Evolutionary conservation across 1,140 invertebrate species (phyloP).

Genomic region (Adelges cooleyi): DNA sequence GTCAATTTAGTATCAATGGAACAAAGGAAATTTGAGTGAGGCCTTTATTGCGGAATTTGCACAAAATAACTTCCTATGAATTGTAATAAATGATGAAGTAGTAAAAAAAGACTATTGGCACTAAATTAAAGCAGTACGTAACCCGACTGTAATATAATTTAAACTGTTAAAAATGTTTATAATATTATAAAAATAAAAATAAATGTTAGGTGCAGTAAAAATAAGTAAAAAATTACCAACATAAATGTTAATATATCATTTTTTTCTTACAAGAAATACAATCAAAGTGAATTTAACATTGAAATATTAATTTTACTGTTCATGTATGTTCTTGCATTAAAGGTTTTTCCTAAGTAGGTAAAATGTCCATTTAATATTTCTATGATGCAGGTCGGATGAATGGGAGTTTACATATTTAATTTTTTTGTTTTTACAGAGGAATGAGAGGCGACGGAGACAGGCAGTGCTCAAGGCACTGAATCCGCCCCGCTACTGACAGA

Average conservation of each 20-base stretch:
- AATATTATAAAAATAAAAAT: background rate
- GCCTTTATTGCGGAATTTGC: background rate
- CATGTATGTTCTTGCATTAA: too few species aligned
- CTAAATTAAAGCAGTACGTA: background rate
- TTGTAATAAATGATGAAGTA: background rate
- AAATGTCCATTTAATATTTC: background rate
- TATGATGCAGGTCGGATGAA: conserved; percentile 11
- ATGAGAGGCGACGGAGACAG: conserved; percentile 13
- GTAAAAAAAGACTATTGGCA: background rate
- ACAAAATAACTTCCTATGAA: too few species aligned
- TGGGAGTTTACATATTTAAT: conserved; percentile 1
- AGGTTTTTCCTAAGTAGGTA: background rate
- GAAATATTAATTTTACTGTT: too few species aligned
- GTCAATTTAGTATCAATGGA: background rate
- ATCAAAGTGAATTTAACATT: too few species aligned
- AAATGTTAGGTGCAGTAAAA: background rate
- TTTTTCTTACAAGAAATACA: background rate
- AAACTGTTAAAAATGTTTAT: background rate
- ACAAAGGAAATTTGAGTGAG: background rate
- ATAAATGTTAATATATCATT: background rate
- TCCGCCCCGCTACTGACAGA: conserved; percentile 27
- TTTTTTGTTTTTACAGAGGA: conserved; percentile 6
- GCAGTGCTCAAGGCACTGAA: conserved; percentile 19
- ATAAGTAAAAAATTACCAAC: background rate
- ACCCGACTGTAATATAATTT: background rate